phyloP scores from a whole-genome alignment of 2,888 invertebrate species.

The Amorpha juglandis region DNA sequence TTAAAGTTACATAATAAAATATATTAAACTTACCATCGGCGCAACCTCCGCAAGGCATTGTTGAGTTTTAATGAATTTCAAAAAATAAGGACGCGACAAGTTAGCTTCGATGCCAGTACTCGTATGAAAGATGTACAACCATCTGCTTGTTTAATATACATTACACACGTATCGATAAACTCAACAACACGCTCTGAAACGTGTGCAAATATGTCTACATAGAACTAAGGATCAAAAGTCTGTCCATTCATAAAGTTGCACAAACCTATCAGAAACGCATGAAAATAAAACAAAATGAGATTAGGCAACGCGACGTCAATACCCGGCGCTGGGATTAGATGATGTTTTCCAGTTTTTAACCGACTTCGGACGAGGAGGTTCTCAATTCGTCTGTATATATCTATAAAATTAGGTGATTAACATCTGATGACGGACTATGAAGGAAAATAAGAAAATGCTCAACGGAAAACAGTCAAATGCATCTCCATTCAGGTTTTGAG shows the following conservation, averaged over 20 bases:
- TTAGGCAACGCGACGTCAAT: neutral
- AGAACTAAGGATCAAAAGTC: neutral
- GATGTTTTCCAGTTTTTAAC: no score
- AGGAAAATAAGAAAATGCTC: no score
- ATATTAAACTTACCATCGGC: conserved; percentile 71
- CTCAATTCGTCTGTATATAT: no score
- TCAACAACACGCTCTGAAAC: neutral
- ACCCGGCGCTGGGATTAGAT: no score
- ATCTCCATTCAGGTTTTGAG: no score
- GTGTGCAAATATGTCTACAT: conserved; percentile 10
- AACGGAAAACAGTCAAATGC: no score
- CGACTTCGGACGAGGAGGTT: no score
- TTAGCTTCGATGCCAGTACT: neutral
- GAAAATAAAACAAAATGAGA: neutral
- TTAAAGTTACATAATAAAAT: no score
- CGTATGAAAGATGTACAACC: neutral
- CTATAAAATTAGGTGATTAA: no score
- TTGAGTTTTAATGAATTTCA: conserved; percentile 32
- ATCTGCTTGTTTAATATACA: neutral
- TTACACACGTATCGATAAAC: conserved; percentile 1
- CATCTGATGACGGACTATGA: no score
- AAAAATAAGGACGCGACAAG: neutral
- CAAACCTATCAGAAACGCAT: no score
- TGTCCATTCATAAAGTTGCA: neutral
- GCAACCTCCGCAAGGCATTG: conserved; percentile 79